A percentile compares a stretch with the other conserved stretches of the same genome.
phyloP scores from a whole-genome alignment of 2,113 vertebrate genomes.

The Ptychochromis oligacanthus region DNA sequence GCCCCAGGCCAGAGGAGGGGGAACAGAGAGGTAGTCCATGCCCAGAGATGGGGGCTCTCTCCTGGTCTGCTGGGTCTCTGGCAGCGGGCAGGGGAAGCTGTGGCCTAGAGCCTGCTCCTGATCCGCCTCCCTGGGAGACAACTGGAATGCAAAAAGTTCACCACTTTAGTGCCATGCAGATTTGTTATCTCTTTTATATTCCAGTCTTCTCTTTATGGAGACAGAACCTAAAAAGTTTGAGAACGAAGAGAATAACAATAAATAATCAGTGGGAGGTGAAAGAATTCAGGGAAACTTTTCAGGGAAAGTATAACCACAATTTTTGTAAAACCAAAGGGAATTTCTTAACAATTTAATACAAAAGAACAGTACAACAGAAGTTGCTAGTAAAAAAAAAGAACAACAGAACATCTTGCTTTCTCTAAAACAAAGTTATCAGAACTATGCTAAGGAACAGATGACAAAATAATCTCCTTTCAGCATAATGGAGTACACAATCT shows the following conservation, averaged over 20 bases:
- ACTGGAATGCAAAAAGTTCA: constrained; percentile 43
- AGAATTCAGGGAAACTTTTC: no score
- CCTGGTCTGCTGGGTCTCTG: constrained; percentile 76
- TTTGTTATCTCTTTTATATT: not conserved
- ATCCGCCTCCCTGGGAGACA: constrained; percentile 80
- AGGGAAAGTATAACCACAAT: no score
- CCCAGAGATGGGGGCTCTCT: constrained; percentile 75
- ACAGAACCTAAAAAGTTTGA: not conserved
- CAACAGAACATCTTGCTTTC: not conserved
- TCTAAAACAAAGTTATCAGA: not conserved
- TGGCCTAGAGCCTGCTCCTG: constrained; percentile 79
- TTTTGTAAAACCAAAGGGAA: no score
- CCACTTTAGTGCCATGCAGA: not conserved
- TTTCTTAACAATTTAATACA: no score
- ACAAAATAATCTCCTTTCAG: not conserved
- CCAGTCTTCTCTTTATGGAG: not conserved
- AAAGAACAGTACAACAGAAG: no score
- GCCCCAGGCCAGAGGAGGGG: constrained; percentile 89
- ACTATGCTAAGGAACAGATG: not conserved
- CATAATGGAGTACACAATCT: no score
- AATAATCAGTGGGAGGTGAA: no score
- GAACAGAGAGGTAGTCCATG: constrained; percentile 94
- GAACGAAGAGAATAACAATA: no score
- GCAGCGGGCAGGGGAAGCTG: constrained; percentile 61
- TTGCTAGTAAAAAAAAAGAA: no score